Conservation (phyloP, 2,113 vertebrate genomes). For the Parotia lawesii region DNA sequence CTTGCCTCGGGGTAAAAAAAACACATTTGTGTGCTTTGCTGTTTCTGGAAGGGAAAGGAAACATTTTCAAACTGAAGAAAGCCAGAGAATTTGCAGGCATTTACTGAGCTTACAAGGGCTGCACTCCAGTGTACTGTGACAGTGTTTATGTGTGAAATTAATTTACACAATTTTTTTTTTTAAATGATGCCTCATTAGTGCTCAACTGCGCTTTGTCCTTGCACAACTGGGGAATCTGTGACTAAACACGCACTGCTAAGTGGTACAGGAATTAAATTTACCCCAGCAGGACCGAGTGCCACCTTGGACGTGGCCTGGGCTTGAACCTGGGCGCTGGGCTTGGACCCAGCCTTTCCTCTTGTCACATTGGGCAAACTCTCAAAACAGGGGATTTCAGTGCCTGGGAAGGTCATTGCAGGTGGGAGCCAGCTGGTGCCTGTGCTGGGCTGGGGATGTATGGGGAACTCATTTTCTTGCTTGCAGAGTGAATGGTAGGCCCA, state of each 20-base stretch:
- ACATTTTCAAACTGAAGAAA: neutral
- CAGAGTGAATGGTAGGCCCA: neutral
- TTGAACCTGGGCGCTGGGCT: rapidly evolving
- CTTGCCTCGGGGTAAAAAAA: neutral
- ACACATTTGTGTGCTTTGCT: neutral
- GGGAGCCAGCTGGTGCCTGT: rapidly evolving
- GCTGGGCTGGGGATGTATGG: rapidly evolving
- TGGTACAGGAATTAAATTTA: neutral
- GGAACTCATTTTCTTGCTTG: rapidly evolving
- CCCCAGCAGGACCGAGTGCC: rapidly evolving
- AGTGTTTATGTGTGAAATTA: neutral
- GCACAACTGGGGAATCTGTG: neutral
- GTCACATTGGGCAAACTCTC: rapidly evolving
- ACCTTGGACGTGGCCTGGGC: neutral
- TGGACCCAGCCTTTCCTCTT: neutral
- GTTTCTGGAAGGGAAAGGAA: neutral
- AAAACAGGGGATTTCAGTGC: rapidly evolving
- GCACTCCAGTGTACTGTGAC: neutral
- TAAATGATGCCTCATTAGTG: neutral
- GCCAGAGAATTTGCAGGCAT: neutral
- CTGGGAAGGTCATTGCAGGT: neutral
- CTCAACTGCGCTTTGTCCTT: neutral
- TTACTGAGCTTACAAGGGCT: neutral
- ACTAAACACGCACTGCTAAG: neutral
- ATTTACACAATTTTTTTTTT: neutral